Conservation (phyloP, 1,140 invertebrate species). For the Eubasilissa regina region DNA sequence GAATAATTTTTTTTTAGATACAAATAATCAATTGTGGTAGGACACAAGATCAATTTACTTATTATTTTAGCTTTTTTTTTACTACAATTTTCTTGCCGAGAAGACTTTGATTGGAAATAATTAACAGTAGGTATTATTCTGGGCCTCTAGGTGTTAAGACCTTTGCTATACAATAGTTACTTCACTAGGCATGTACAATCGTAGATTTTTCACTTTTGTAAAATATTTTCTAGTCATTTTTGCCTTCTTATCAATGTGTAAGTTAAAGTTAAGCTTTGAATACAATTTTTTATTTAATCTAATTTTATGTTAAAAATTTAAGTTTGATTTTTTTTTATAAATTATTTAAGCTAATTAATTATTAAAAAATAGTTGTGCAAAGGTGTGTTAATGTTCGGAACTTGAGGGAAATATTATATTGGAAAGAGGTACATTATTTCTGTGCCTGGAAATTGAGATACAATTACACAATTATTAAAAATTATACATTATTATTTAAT, state of each 20-base stretch:
- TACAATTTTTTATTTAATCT: neutral
- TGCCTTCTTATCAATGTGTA: conserved; percentile 9
- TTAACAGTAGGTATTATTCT: no score
- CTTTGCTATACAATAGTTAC: conserved; percentile 4
- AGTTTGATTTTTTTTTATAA: neutral
- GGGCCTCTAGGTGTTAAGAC: neutral
- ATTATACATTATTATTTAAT: no score
- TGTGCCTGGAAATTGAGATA: no score
- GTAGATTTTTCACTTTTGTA: conserved; percentile 38
- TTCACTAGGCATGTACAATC: neutral
- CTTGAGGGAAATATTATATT: neutral
- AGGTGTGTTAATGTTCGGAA: neutral
- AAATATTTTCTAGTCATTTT: conserved; percentile 44
- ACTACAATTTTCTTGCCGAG: neutral
- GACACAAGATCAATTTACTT: neutral
- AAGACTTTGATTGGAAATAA: neutral
- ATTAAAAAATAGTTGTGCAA: neutral
- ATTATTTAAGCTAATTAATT: neutral
- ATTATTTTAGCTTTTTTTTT: neutral
- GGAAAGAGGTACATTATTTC: neutral
- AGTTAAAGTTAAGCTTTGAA: conserved; percentile 1
- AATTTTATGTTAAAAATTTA: neutral
- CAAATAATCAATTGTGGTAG: neutral
- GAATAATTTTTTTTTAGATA: neutral
- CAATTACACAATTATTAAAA: no score